Evolutionary conservation across 2,797 vertebrate genomes (phyloP), one percentile per base, ranked within the genome.

Genomic region (Cichlasoma orientale): DNA sequence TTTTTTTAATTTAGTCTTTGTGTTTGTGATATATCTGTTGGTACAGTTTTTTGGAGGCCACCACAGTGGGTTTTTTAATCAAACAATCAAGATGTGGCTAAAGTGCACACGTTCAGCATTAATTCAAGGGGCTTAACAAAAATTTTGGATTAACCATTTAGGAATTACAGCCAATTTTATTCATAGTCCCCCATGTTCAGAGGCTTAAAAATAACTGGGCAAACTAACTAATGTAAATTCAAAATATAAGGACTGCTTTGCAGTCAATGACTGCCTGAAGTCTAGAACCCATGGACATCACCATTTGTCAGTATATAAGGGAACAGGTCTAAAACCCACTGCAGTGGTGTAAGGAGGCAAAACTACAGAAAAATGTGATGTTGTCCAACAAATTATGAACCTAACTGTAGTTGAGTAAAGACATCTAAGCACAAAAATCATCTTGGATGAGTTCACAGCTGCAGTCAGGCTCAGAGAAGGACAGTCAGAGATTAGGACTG

Each of bases 401-500:
- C 19, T 19, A 12, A 58, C 1, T 47, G 16, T 27, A 44, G 61
- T 19, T 66, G 23, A 23, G 38, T 25, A 27, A 66, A 66, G 0
- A 27, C 16, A 47, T 47, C 14, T 56, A 56, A 47, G 61, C n/a
- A 77, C 54, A 69, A 70, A 52, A 57, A 53, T 47, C 3, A 1
- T 66, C 21, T 44, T 11, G 9, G 59, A 47, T 27, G 38, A 66
- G 14, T 79, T 79, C 79, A 58, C n/a, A 55, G 75, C 75, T 44
- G 23, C 58, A 76, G 75, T 74, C 61, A 31, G 70, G 55, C 47
- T 71, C 44, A 55, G 47, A 74, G 44, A 44, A 76, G 59, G 71
- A 87, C 83, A 82, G 50, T 85, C 78, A 61, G 72, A 59, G 70
- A 85, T 88, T 78, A 78, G 58, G 56, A 59, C 56, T 71, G 68